A percentile compares a stretch with the other conserved stretches of the same genome.
Conservation (phyloP, 2,113 vertebrate species). For the Genyomyrus donnyi region DNA sequence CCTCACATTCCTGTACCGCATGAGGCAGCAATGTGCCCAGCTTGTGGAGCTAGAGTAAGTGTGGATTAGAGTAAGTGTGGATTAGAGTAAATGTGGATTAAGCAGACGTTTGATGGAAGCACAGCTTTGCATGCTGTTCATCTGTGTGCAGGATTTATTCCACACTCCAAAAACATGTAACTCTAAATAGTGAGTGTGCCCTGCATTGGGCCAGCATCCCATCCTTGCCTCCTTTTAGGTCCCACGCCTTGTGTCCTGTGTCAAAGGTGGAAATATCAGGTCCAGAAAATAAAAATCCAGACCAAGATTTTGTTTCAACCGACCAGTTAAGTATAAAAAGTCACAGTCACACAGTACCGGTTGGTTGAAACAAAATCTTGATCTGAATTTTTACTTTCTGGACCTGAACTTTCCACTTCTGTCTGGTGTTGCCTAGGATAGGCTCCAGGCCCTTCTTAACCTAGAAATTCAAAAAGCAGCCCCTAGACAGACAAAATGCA, state of each 20-base stretch:
- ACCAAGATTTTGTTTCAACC: background rate
- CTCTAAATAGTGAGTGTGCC: background rate
- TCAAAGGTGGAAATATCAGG: background rate
- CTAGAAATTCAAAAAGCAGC: background rate
- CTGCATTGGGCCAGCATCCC: background rate
- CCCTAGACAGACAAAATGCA: background rate
- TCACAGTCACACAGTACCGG: background rate
- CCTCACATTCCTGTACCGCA: constrained; percentile 22
- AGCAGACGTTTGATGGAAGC: background rate
- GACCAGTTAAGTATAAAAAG: background rate
- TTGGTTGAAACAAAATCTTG: background rate
- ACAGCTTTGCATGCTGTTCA: background rate
- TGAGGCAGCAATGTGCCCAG: constrained; percentile 46
- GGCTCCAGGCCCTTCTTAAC: background rate
- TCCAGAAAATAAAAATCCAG: background rate
- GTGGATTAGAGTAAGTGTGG: background rate
- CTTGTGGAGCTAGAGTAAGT: constrained; percentile 70
- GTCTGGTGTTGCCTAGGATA: background rate
- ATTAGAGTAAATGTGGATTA: constrained; percentile 43
- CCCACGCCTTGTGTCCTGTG: background rate
- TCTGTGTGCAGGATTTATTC: background rate
- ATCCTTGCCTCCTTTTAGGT: background rate
- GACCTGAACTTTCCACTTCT: background rate
- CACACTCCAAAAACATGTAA: background rate
- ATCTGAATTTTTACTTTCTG: background rate